Evolutionary conservation across 1,140 invertebrate genomes (phyloP).

Genomic region (Drosophila kikkawai): DNA sequence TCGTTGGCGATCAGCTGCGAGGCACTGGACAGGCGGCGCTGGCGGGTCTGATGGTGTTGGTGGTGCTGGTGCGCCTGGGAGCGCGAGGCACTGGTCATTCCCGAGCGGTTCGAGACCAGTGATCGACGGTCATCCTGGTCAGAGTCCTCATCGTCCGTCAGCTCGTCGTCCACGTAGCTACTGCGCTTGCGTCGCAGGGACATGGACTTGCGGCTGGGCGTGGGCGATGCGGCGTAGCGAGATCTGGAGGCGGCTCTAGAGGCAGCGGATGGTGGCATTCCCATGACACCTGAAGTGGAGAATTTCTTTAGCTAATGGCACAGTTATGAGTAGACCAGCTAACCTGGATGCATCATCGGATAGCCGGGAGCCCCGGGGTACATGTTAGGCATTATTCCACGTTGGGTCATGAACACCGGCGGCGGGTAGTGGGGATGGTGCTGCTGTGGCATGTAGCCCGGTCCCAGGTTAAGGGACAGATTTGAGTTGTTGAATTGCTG

Average conservation of each 20-base stretch:
- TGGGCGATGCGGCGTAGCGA: conserved; percentile 87
- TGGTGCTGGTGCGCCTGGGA: conserved; percentile 54
- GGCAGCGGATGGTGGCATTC: conserved; percentile 74
- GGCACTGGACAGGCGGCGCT: conserved; percentile 73
- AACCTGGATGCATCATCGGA: conserved; percentile 80
- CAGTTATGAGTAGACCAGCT: not conserved
- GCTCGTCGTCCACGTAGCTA: conserved; percentile 85
- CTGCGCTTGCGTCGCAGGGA: conserved; percentile 84
- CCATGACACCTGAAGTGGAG: conserved; percentile 61
- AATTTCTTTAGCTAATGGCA: not conserved
- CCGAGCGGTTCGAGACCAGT: conserved; percentile 80
- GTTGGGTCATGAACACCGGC: conserved; percentile 78
- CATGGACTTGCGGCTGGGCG: conserved; percentile 89
- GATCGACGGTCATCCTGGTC: conserved; percentile 86
- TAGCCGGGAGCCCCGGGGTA: conserved; percentile 80
- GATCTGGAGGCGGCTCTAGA: conserved; percentile 86
- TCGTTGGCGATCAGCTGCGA: conserved; percentile 76
- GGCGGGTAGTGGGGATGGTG: conserved; percentile 85
- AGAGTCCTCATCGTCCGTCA: conserved; percentile 87
- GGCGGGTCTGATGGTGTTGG: conserved; percentile 57
- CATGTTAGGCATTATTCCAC: conserved; percentile 69
- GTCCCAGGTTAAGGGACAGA: conserved; percentile 88
- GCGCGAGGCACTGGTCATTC: conserved; percentile 70
- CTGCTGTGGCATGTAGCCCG: conserved; percentile 85
- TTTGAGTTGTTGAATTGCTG: conserved; percentile 88